Conservation (phyloP, 2,797 vertebrate genomes). For the Knipowitschia caucasica region DNA sequence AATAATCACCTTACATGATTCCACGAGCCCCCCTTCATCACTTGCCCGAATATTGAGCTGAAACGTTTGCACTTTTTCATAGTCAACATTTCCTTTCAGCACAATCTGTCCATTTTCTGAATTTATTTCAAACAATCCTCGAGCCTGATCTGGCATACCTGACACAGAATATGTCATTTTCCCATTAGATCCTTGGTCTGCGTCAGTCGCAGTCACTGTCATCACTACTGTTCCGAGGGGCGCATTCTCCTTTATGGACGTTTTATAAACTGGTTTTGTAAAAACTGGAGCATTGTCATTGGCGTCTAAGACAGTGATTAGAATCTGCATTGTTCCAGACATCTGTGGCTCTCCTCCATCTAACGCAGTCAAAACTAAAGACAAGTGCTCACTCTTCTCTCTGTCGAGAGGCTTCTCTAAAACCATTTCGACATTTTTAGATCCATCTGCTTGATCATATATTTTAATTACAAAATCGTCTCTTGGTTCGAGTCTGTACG, state of each 20-base stretch:
- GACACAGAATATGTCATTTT: constrained; percentile 64
- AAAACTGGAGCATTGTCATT: constrained; percentile 70
- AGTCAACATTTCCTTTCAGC: constrained; percentile 47
- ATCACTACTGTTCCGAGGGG: constrained; percentile 45
- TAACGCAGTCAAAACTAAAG: no score
- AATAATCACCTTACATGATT: constrained; percentile 51
- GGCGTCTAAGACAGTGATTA: constrained; percentile 54
- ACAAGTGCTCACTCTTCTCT: no score
- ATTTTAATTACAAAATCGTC: constrained; percentile 55
- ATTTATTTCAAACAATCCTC: no score
- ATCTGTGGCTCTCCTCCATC: constrained; percentile 65
- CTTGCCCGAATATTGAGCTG: constrained; percentile 61
- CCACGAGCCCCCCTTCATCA: constrained; percentile 56
- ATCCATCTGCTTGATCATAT: constrained; percentile 45
- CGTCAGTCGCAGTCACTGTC: constrained; percentile 58
- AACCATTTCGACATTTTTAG: constrained; percentile 53
- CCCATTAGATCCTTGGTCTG: constrained; percentile 59
- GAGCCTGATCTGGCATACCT: no score
- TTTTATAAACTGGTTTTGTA: constrained; percentile 38
- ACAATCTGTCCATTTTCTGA: no score
- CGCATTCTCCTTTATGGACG: constrained; percentile 54
- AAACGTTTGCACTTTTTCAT: constrained; percentile 49
- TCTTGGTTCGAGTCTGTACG: constrained; percentile 54
- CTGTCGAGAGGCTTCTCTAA: constrained; percentile 62
- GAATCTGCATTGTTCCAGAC: constrained; percentile 58